Percentiles rank a stretch among this genome's conserved stretches.
These are phyloP conservation scores for Vulpes vulpes DNA, from an alignment of 2,113 vertebrate genomes.

Conservation along the genomic window DNA sequence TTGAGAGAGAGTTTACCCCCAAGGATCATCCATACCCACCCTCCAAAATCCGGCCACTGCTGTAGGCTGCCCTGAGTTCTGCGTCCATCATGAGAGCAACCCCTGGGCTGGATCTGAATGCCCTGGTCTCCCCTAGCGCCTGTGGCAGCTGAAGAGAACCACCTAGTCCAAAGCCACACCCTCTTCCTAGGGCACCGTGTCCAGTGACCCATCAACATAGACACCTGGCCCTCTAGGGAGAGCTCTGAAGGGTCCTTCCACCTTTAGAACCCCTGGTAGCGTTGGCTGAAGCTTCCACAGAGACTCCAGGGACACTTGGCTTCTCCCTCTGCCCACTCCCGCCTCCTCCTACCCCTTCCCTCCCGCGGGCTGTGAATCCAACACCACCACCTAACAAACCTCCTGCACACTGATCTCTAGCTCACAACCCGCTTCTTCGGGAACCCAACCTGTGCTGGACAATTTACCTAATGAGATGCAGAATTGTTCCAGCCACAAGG, in stretches of 20 bases:
- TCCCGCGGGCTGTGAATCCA: background rate
- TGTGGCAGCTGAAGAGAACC: background rate
- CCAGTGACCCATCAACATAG: accelerated
- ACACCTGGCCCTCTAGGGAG: background rate
- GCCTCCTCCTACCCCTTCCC: background rate
- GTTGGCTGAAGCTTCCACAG: background rate
- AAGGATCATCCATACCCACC: background rate
- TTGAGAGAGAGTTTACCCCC: background rate
- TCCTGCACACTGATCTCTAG: background rate
- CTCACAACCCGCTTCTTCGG: background rate
- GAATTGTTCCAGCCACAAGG: background rate
- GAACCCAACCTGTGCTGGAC: background rate
- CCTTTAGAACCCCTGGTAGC: background rate
- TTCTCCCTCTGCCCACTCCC: background rate
- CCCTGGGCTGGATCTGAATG: too few species aligned
- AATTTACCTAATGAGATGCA: background rate
- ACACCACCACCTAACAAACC: background rate
- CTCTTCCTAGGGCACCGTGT: background rate
- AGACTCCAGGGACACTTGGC: background rate
- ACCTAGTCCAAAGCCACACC: background rate
- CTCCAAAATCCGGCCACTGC: background rate
- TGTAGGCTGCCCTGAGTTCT: too few species aligned
- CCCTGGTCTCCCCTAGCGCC: background rate
- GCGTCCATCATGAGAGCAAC: background rate
- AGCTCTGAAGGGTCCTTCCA: background rate